Base-by-base conservation (phyloP, 2,113 vertebrate species). In the Candoia aspera region DNA sequence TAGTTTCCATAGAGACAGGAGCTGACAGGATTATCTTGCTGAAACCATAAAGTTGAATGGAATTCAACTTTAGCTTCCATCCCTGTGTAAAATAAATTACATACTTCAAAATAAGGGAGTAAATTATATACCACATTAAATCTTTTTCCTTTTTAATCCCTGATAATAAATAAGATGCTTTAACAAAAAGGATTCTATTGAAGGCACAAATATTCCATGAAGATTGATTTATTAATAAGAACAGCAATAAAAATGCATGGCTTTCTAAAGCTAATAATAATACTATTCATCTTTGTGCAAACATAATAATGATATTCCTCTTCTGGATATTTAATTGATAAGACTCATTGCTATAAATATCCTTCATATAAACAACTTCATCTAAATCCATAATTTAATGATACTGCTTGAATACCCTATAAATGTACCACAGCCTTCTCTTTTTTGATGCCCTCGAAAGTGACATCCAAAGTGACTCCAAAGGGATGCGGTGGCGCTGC, bases 1-100 rank as follows among this genome's bases (percentile, higher is more conserved):
- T 91, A 92, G 95, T 96, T 96, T 95, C 96, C 96, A 94, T 97
- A 96, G 96, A 95, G 94, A 96, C 94, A 91, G 19, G 89, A 91
- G 87, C 37, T 88, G 95, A 94, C 94, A 93, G 96, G 90, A 90
- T 90, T 83, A 95, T 89, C 92, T 94, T 94, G 84, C 83, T 92
- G 68, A 12, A 91, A 73, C 94, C 53, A 94, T 94, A 96, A 96
- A 95, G 49, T 91, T 94, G 95, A 95, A 93, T 92, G 54, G 42
- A 94, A 24, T 37, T 91, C 91, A 92, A 88, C 93, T 64, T 68
- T 92, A 94, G 10, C 92, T 95, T 95, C 93, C 12, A 88, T 0
- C 62, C 91, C 49, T 94, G 86, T 24, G 60, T 90, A 93, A 96
- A 95, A 94, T 42, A 85, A 26, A 86, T 94, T 92, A 90, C 83